Conservation (phyloP, 1,140 invertebrate genomes). For the Psix sp. region DNA sequence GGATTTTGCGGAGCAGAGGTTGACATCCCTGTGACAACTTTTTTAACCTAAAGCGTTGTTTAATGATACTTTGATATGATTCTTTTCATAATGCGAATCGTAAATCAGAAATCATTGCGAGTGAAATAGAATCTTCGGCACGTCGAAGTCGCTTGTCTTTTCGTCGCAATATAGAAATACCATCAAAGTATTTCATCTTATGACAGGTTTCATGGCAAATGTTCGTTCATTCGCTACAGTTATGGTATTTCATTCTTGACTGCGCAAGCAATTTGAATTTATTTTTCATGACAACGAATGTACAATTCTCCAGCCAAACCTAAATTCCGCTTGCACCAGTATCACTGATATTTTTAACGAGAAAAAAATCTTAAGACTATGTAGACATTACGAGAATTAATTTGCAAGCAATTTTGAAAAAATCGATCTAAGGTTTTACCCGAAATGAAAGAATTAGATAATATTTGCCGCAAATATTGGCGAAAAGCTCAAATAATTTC, state of each 20-base stretch:
- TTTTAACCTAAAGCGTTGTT: conserved; percentile 35
- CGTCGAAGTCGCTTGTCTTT: not conserved
- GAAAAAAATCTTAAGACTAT: not conserved
- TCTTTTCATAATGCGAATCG: conserved; percentile 23
- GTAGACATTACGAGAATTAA: not conserved
- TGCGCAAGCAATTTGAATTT: conserved; percentile 53
- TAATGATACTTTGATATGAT: conserved; percentile 40
- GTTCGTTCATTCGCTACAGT: too few species aligned
- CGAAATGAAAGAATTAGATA: too few species aligned
- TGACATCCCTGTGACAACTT: conserved; percentile 51
- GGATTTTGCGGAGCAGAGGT: conserved; percentile 48
- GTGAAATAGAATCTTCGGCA: conserved; percentile 19
- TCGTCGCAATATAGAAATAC: too few species aligned
- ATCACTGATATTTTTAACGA: not conserved
- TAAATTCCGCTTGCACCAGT: conserved; percentile 30
- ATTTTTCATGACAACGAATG: conserved; percentile 44
- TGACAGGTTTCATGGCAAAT: too few species aligned
- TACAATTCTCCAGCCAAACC: conserved; percentile 53
- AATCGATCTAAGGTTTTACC: too few species aligned
- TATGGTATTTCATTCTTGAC: conserved; percentile 34
- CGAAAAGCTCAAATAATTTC: too few species aligned
- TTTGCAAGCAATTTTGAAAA: too few species aligned
- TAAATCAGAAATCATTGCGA: conserved; percentile 20
- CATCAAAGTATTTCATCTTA: too few species aligned
- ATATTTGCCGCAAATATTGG: too few species aligned